Conservation (phyloP, 2,888 invertebrate species). For the Aromia moschata region DNA sequence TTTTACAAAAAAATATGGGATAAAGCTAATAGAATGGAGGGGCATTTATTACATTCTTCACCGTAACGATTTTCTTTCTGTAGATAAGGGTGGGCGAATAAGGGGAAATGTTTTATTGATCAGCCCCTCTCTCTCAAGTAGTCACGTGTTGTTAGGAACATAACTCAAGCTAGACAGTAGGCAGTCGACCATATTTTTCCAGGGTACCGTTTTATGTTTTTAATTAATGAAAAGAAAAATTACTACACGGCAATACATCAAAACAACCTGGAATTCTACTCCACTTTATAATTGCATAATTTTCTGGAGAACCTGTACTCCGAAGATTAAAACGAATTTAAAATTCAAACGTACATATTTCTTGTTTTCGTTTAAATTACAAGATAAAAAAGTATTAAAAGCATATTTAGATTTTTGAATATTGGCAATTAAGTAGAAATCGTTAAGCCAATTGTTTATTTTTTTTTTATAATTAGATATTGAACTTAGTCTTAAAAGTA, state of each 20-base stretch:
- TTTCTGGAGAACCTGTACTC: slow-evolving; percentile 4
- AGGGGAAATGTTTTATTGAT: slow-evolving; percentile 68
- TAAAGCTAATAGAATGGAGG: slow-evolving; percentile 42
- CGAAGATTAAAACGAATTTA: not conserved
- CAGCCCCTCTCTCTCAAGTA: slow-evolving; percentile 62
- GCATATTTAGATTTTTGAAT: no score
- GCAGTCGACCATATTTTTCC: slow-evolving; percentile 56
- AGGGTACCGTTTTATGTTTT: slow-evolving; percentile 45
- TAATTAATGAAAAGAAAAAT: slow-evolving; percentile 52
- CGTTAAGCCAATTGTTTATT: no score
- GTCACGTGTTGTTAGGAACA: slow-evolving; percentile 62
- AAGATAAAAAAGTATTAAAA: no score
- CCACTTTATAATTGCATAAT: slow-evolving; percentile 24
- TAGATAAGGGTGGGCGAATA: slow-evolving; percentile 57
- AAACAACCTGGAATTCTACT: slow-evolving; percentile 35
- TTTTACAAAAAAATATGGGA: slow-evolving; percentile 32
- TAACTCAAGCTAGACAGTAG: slow-evolving; percentile 62
- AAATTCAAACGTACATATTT: no score
- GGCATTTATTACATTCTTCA: slow-evolving; percentile 60
- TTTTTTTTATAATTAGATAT: no score
- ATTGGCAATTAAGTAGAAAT: no score
- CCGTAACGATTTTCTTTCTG: slow-evolving; percentile 63
- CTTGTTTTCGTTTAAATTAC: no score
- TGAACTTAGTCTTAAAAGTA: no score
- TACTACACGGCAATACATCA: slow-evolving; percentile 43